Evolutionary conservation across 1,140 invertebrate species (phyloP), one percentile per base, ranked within the genome.

Genomic region (Bombyx mandarina): DNA sequence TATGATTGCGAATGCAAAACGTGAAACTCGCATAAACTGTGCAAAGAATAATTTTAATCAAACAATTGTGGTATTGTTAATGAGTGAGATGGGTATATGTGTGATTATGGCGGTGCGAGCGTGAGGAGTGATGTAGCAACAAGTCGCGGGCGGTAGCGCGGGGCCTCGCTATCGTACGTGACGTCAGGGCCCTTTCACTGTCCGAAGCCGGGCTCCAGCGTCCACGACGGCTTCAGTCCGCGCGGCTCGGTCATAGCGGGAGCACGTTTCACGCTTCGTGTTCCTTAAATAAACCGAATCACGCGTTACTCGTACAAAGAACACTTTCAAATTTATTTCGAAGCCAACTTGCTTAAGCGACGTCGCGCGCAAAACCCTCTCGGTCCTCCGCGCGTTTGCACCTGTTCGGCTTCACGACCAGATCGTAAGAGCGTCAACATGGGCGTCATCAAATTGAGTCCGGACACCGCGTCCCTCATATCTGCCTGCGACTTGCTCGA

Each of bases 171-270:
- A 80, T 86, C 73, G 69, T 61, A 60, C 56, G 56, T 84, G 79
- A 83, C 83, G 83, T 84, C 80, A 82, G 57, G 75, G 73, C 75
- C 83, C 83, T 86, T 86, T 86, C 83, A 86, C 83, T 84, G 76
- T 63, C 67, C 64, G 66, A 69, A 68, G 65, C 65, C 64, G 68
- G 58, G 54, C 65, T 61, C 56, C 52, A 60, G 63, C 69, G 66
- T 8, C 55, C 26, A 5, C 26, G 60, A 58, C 66, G 61, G 56
- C 65, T 59, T 77, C 79, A 86, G 83, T 86, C 81, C 77, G 76
- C 77, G 81, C 80, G 83, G 79, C 81, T 84, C 83, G 77, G 75
- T 80, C 79, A 79, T 70, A 69, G 80, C 80, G 83, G 75, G 77
- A 79, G 80, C 42, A 73, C 74, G 80, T 77, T 73, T 82, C 75